Evolutionary conservation across 2,797 vertebrate species (phyloP).

Genomic region (Spinibarbus caldwelli): DNA sequence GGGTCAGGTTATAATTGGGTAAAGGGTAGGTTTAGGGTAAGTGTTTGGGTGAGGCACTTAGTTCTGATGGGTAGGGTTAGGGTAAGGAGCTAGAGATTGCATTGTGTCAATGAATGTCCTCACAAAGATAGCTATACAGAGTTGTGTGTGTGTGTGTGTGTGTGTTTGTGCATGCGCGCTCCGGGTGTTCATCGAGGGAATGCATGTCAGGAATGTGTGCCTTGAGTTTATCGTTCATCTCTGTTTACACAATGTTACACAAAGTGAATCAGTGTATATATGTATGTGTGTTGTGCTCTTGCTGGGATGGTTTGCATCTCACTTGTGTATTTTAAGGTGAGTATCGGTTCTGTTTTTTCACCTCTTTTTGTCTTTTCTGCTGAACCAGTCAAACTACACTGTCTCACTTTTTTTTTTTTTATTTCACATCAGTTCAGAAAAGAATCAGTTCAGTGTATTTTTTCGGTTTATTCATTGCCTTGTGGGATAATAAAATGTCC

Average conservation of each 20-base stretch:
- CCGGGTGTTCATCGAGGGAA: conserved; percentile 20
- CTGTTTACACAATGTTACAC: conserved; percentile 72
- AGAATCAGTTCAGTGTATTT: background rate
- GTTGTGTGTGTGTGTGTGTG: too few relatives aligned
- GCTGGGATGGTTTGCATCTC: conserved; percentile 41
- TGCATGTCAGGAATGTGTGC: conserved; percentile 58
- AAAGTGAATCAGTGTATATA: conserved; percentile 51
- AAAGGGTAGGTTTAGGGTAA: too few relatives aligned
- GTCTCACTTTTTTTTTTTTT: background rate
- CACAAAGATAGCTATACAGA: too few relatives aligned
- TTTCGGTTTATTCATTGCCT: background rate
- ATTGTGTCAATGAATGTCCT: too few relatives aligned
- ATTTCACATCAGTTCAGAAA: background rate
- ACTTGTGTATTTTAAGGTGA: conserved; percentile 48
- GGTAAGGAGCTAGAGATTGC: too few relatives aligned
- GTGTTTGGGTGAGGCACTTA: too few relatives aligned
- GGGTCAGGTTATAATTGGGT: too few relatives aligned
- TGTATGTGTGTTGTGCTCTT: conserved; percentile 45
- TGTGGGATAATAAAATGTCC: background rate
- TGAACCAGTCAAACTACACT: conserved; percentile 56
- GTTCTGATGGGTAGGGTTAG: too few relatives aligned
- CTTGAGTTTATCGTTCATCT: conserved; percentile 76
- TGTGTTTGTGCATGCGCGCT: background rate
- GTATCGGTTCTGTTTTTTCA: conserved; percentile 50
- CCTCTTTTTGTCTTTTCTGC: conserved; percentile 35